Base-by-base conservation (phyloP, 2,113 vertebrate species). In the Hemiscyllium ocellatum region DNA sequence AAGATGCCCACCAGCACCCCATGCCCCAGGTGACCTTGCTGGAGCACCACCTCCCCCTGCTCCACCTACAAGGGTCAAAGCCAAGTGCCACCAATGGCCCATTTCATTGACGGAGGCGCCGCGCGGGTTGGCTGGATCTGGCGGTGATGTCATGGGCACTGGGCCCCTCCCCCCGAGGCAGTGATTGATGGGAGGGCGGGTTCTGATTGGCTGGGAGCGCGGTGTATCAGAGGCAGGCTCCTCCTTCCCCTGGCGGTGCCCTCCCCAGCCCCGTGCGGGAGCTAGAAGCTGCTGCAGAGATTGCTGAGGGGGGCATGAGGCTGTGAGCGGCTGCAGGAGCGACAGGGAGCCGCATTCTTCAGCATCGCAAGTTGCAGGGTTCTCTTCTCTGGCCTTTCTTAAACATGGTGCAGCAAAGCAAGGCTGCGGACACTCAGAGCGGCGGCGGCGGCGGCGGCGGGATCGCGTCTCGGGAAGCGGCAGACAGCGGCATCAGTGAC, bases 401-500 rank as follows among this genome's bases (percentile, higher is more conserved):
- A 33, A 76, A 83, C n/a, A 95, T 95, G 94, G 94, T 95, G 68
- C 94, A 95, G 5, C 94, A 95, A 7, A 29, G 26, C 7, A 42
- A 47, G 94, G 24, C 5, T 15, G 37, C 42, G 94, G 94, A 47
- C 10, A 52, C 68, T 10, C 50, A 7, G 20, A 10, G 17, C 19
- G 33, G 72, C 72, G 33, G 87, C 52, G 17, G 37, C 37, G 33
- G 87, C 8, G 13, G 86, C 8, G 29, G n/a, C 5, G n/a, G n/a
- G n/a, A 47, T 47, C 42, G 42, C 50, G 24, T 4, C 50, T 13
- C 15, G 90, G 13, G 94, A 95, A 24, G 94, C 68, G 37, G 94
- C 94, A 29, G 94, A 95, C 47, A 95, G 94, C 42, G 94, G 94
- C 24, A 95, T 95, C 69, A 95, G 94, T 47, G 94, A 95, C 42